phyloP scores from a whole-genome alignment of 30 jellyfish, hydroid and myxozoan species.

The Aurelia coerulea region DNA sequence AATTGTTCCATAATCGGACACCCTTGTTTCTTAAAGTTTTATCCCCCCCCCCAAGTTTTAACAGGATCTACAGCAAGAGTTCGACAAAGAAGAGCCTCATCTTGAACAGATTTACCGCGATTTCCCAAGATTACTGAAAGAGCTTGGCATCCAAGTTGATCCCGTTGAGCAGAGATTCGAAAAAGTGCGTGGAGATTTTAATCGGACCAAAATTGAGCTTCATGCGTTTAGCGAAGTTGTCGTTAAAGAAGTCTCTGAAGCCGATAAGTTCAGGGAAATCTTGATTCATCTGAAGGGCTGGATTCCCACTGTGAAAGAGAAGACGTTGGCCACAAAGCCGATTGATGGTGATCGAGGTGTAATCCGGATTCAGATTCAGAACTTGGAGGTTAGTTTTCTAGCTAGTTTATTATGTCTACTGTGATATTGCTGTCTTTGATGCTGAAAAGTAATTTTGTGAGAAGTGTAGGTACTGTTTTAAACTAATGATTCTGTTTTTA shows the following conservation, averaged over 20 bases:
- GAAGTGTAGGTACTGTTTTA: no score
- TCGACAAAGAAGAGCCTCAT: constrained; percentile 69
- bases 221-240: constrained; percentile 45
- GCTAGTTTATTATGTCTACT: background rate
- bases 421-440: no score
- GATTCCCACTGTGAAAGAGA: constrained; percentile 77
- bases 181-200: constrained; percentile 55
- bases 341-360: constrained; percentile 63
- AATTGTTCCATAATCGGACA: no score
- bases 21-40: no score
- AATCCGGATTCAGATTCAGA: constrained; percentile 56
- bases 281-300: constrained; percentile 71
- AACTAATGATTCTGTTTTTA: no score
- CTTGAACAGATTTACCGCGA: constrained; percentile 59
- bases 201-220: constrained; percentile 61
- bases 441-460: no score
- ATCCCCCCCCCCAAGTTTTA: no score
- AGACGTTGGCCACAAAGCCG: constrained; percentile 53
- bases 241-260: constrained; percentile 65
- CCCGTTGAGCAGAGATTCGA: constrained; percentile 89
- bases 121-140: constrained; percentile 72
- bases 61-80: constrained; percentile 76
- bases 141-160: constrained; percentile 80
- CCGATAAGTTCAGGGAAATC: constrained; percentile 57
- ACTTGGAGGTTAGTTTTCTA: constrained; percentile 60